Evolutionary conservation across 2,797 vertebrate genomes (phyloP).

Genomic region (Trematomus bernacchii): DNA sequence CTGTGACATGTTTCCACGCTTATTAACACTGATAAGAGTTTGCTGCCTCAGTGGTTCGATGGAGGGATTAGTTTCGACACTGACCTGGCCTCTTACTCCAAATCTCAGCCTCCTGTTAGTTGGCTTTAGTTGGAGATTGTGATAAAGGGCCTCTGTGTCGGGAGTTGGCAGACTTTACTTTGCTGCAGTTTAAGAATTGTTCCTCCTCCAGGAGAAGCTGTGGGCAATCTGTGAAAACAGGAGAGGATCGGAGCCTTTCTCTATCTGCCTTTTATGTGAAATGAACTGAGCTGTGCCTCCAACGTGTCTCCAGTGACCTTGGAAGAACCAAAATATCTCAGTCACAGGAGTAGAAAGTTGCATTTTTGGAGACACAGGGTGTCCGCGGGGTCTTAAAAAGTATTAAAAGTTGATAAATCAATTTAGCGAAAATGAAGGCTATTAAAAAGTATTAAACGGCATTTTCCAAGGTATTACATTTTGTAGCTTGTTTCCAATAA

Average conservation of each 20-base stretch:
- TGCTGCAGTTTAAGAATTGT: slow-evolving; percentile 42
- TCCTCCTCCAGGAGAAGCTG: slow-evolving; percentile 19
- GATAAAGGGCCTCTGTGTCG: slow-evolving; percentile 30
- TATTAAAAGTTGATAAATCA: no score
- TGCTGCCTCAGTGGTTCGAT: neutral
- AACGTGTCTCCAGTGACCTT: slow-evolving; percentile 29
- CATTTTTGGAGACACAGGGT: neutral
- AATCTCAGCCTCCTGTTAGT: slow-evolving; percentile 34
- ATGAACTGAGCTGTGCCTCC: slow-evolving; percentile 25
- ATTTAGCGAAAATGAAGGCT: no score
- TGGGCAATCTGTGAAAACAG: slow-evolving; percentile 1
- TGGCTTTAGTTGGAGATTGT: slow-evolving; percentile 39
- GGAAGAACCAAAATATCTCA: neutral
- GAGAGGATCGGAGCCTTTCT: slow-evolving; percentile 9
- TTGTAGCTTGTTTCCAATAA: no score
- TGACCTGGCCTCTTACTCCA: slow-evolving; percentile 22
- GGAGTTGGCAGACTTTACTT: slow-evolving; percentile 51
- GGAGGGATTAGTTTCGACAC: slow-evolving; percentile 28
- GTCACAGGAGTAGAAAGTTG: neutral
- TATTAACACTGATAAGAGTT: no score
- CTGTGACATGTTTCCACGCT: no score
- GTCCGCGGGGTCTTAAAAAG: no score
- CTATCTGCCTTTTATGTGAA: slow-evolving; percentile 32
- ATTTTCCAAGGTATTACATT: no score
- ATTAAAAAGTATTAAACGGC: no score